phyloP scores from a whole-genome alignment of 2,797 vertebrate species.

The Aeoliscus strigatus region DNA sequence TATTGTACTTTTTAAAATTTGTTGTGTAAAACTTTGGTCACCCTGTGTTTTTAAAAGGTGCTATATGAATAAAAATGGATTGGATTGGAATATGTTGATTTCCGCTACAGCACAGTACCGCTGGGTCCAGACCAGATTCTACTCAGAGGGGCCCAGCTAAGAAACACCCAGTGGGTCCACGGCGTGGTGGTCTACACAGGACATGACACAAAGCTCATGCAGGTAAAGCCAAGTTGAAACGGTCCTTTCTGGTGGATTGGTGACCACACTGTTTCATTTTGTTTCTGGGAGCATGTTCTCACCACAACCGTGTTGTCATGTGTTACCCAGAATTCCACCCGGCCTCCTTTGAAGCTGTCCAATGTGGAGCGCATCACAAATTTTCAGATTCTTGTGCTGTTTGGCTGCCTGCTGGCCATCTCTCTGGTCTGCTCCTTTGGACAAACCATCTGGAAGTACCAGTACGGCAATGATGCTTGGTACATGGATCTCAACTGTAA shows the following conservation, averaged over 20 bases:
- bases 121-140: constrained; percentile 96
- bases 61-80: too few relatives aligned
- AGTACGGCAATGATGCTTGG: constrained; percentile 89
- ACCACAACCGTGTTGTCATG: too few relatives aligned
- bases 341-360: constrained; percentile 95
- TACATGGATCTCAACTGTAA: constrained; percentile 98
- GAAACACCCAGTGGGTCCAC: constrained; percentile 97
- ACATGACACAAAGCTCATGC: constrained; percentile 99
- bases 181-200: constrained; percentile 98
- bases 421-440: constrained; percentile 95
- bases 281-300: too few relatives aligned
- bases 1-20: too few relatives aligned
- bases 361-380: constrained; percentile 98
- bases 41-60: too few relatives aligned
- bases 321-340: constrained; percentile 89
- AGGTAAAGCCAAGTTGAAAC: too few relatives aligned
- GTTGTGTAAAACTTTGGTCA: too few relatives aligned
- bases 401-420: constrained; percentile 95
- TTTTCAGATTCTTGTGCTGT: constrained; percentile 96
- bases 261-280: too few relatives aligned
- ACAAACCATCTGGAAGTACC: constrained; percentile 94
- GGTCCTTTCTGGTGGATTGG: too few relatives aligned
- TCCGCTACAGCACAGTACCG: constrained; percentile 79
- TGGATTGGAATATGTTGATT: too few relatives aligned
- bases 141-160: constrained; percentile 92